Evolutionary conservation across 2,113 vertebrate genomes (phyloP), one percentile per base, ranked within the genome.

Genomic region (Ctenomys sociabilis): DNA sequence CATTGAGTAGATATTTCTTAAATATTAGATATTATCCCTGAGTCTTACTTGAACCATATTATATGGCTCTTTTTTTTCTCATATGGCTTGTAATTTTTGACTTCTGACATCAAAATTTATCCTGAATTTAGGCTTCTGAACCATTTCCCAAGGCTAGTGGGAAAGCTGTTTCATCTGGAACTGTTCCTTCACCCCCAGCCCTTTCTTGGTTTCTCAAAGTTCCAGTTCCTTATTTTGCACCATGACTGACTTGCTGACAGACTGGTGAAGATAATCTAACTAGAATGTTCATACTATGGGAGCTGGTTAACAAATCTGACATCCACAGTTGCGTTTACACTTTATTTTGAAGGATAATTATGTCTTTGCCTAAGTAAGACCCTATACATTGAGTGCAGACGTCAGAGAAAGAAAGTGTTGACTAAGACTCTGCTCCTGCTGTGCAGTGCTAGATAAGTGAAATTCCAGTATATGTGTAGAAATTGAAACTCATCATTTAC

Each of bases 381-480:
- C 89, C 97, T 96, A 77, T 75, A 45, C 57, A 84, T 95, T 91
- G 83, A 96, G 72, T 97, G 84, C 91, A 97, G 95, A 96, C 97
- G 93, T 95, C 86, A 94, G 93, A 96, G 73, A 49, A 95, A 70
- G 93, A 94, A 96, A 96, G 73, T 97, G 97, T 97, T 96, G 96
- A 94, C 96, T 97, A 97, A 97, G 95, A 91, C 94, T 97, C 83
- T 94, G 86, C 93, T 95, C 96, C 91, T 96, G 84, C 95, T 96
- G 96, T 96, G 97, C 92, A 89, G 89, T 95, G 84, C 91, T 95
- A 88, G 86, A 96, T 96, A 95, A 6, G 1, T 97, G 92, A 97
- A 96, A 97, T 96, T 97, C 94, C 91, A 96, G 83, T 96, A 94
- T 97, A 94, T 97, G 96, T 96, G 91, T 91, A 94, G 88, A 96